Evolutionary conservation across 1,140 invertebrate genomes (phyloP).

Genomic region (Drosophila orena): DNA sequence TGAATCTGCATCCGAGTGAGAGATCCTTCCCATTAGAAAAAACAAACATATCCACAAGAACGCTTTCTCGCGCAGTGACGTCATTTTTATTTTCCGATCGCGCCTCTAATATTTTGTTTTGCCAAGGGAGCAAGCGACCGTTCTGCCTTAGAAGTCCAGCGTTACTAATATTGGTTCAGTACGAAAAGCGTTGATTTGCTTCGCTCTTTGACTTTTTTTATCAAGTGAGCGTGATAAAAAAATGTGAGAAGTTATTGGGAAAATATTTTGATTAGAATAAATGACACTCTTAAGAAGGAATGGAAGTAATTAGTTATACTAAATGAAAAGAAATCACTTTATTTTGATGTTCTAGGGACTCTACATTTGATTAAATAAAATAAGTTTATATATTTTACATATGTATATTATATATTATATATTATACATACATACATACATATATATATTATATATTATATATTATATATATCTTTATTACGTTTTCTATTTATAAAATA

Average conservation of each 20-base stretch:
- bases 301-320: neutral
- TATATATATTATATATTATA: too few species aligned
- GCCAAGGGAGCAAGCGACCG: constrained; percentile 40
- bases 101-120: neutral
- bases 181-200: constrained; percentile 35
- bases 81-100: constrained; percentile 23
- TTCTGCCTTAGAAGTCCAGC: constrained; percentile 45
- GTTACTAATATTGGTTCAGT: constrained; percentile 57
- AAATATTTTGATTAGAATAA: constrained; percentile 25
- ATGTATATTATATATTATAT: too few species aligned
- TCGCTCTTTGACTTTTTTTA: constrained; percentile 26
- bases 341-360: neutral
- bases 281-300: constrained; percentile 1
- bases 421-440: too few species aligned
- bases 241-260: constrained; percentile 19
- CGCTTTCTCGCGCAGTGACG: constrained; percentile 13
- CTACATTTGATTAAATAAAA: neutral
- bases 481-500: too few species aligned
- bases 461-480: too few species aligned
- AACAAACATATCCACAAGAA: constrained; percentile 5
- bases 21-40: neutral
- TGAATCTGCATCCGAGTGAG: constrained; percentile 17
- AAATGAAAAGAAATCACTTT: constrained; percentile 11
- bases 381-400: too few species aligned
- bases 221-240: constrained; percentile 24